phyloP scores from a whole-genome alignment of 2,888 invertebrate genomes.

The Sericinus montela region DNA sequence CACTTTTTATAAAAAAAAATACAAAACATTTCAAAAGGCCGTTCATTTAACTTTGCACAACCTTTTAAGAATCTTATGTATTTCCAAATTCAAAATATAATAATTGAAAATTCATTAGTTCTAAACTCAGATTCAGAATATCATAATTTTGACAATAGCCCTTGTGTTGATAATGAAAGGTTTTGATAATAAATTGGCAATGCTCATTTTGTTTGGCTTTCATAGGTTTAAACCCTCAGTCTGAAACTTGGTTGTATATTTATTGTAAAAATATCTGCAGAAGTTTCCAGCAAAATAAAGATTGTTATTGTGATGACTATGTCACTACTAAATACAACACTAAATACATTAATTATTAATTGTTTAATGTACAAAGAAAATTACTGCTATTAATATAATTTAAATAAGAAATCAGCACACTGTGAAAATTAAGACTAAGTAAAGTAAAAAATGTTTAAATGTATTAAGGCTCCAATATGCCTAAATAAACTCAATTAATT shows the following conservation, averaged over 20 bases:
- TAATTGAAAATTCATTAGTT: no score
- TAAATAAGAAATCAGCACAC: not conserved
- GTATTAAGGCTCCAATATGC: no score
- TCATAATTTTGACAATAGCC: no score
- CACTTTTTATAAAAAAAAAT: constrained; percentile 36
- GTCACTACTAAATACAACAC: constrained; percentile 13
- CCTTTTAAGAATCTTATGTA: constrained; percentile 2
- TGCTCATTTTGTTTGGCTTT: constrained; percentile 51
- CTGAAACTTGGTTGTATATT: constrained; percentile 25
- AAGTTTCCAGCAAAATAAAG: not conserved
- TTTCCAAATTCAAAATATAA: not conserved
- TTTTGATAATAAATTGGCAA: constrained; percentile 44
- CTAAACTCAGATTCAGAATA: no score
- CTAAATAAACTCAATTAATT: no score
- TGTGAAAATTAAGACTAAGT: not conserved
- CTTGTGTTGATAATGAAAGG: no score
- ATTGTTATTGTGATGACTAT: constrained; percentile 16
- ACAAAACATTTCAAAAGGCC: constrained; percentile 21
- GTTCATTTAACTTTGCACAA: constrained; percentile 15
- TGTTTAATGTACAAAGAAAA: constrained; percentile 15
- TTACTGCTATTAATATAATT: constrained; percentile 8
- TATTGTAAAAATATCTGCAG: constrained; percentile 27
- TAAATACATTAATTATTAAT: constrained; percentile 6
- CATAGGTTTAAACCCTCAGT: constrained; percentile 37
- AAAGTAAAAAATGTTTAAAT: not conserved